Percentiles rank a stretch among this genome's conserved stretches.
Conservation (phyloP, 2,113 vertebrate genomes). For the Galeopterus variegatus region DNA sequence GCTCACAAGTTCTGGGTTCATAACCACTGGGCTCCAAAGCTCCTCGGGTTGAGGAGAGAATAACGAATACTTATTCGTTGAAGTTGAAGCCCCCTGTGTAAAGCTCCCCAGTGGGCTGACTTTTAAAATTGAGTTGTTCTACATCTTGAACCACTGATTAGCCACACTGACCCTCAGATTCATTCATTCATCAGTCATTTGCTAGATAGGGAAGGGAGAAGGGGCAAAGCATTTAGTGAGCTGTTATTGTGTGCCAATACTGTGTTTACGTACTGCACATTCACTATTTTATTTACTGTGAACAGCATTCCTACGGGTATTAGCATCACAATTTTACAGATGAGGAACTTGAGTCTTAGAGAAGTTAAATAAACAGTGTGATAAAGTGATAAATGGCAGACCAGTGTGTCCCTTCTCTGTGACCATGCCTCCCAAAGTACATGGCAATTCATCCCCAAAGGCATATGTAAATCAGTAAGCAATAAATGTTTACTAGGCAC, state of each 20-base stretch:
- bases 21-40: not conserved
- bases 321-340: conserved; percentile 46
- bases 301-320: not conserved
- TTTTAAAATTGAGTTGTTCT: not conserved
- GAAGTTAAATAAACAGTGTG: conserved; percentile 50
- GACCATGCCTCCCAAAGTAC: not conserved
- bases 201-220: not conserved
- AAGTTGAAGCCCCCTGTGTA: not conserved
- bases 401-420: not conserved
- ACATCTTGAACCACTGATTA: not conserved
- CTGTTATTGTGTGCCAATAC: not conserved
- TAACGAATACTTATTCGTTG: not conserved
- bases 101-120: not conserved
- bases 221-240: not conserved
- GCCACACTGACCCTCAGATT: not conserved
- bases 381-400: not conserved
- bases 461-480: conserved; percentile 44
- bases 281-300: not conserved
- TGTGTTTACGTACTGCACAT: not conserved
- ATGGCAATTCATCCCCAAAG: not conserved
- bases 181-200: not conserved
- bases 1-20: not conserved
- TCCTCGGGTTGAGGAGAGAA: not conserved
- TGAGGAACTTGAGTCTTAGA: conserved; percentile 41
- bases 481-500: conserved; percentile 67